Percentiles rank a stretch among this genome's conserved stretches.
These are phyloP conservation scores for Chloroclysta siterata DNA, from an alignment of 2,888 invertebrate genomes.

Conservation along the genomic window DNA sequence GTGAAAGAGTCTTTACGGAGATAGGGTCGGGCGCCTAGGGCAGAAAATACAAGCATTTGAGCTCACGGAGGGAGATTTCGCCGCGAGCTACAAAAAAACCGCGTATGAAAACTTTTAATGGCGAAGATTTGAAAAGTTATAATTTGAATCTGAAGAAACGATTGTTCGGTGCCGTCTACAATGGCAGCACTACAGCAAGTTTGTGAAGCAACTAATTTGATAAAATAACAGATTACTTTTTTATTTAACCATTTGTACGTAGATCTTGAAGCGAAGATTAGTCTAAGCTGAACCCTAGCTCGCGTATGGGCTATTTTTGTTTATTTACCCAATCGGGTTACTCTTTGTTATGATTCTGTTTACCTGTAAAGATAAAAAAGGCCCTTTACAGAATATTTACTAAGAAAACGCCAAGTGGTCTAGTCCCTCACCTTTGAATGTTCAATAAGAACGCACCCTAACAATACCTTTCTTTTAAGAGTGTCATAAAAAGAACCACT, in stretches of 20 bases:
- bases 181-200: slow-evolving; percentile 5
- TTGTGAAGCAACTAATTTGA: not conserved
- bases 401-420: slow-evolving; percentile 11
- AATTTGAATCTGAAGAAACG: slow-evolving; percentile 39
- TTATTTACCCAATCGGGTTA: not conserved
- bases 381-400: slow-evolving; percentile 6
- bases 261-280: not conserved
- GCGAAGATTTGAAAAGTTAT: slow-evolving; percentile 39
- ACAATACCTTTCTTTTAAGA: slow-evolving; percentile 46
- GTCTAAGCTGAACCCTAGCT: not conserved
- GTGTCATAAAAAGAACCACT: slow-evolving; percentile 66
- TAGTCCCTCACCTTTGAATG: slow-evolving; percentile 23
- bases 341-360: not conserved
- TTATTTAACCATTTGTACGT: no score
- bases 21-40: slow-evolving; percentile 39
- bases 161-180: slow-evolving; percentile 36
- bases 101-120: slow-evolving; percentile 45
- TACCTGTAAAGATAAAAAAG: slow-evolving; percentile 14
- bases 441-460: slow-evolving; percentile 42
- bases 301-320: not conserved
- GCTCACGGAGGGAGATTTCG: slow-evolving; percentile 15
- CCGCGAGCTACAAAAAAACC: slow-evolving; percentile 36
- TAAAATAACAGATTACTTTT: not conserved
- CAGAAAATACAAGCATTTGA: slow-evolving; percentile 8
- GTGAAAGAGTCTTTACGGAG: slow-evolving; percentile 43